phyloP scores from a whole-genome alignment of 2,888 invertebrate genomes.

The Cheilosia scutellata region DNA sequence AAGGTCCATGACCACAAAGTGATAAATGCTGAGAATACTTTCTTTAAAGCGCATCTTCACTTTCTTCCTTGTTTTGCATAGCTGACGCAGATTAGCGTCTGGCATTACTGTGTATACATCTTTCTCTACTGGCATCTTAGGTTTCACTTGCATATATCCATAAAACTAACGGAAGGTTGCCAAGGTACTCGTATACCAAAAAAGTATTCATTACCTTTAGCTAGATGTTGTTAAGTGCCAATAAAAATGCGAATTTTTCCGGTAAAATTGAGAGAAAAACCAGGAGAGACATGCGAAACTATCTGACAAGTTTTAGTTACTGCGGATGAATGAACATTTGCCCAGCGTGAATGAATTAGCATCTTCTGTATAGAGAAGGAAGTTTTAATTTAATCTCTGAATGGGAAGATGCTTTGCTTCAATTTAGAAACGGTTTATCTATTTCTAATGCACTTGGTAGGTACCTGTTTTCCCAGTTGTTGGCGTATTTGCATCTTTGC shows the following conservation, averaged over 20 bases:
- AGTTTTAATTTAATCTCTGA: background rate
- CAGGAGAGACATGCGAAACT: background rate
- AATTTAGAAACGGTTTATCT: background rate
- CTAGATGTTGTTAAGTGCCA: conserved; percentile 46
- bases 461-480: background rate
- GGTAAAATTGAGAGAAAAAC: conserved; percentile 48
- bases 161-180: conserved; percentile 58
- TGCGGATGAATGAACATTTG: conserved; percentile 30
- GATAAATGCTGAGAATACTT: conserved; percentile 67
- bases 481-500: conserved; percentile 1
- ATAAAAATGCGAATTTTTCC: conserved; percentile 67
- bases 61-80: conserved; percentile 54
- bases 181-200: conserved; percentile 32
- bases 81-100: background rate
- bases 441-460: background rate
- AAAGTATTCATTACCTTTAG: conserved; percentile 62
- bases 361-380: background rate
- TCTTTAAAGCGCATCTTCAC: conserved; percentile 65
- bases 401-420: background rate
- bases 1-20: conserved; percentile 68
- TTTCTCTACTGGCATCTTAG: conserved; percentile 12
- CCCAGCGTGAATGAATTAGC: background rate
- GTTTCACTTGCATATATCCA: conserved; percentile 49
- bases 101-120: background rate
- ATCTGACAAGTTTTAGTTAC: conserved; percentile 27